A percentile compares a stretch with the other conserved stretches of the same genome.
These are phyloP conservation scores for Paratilapia polleni DNA, from an alignment of 2,113 vertebrate species.

Conservation along the genomic window DNA sequence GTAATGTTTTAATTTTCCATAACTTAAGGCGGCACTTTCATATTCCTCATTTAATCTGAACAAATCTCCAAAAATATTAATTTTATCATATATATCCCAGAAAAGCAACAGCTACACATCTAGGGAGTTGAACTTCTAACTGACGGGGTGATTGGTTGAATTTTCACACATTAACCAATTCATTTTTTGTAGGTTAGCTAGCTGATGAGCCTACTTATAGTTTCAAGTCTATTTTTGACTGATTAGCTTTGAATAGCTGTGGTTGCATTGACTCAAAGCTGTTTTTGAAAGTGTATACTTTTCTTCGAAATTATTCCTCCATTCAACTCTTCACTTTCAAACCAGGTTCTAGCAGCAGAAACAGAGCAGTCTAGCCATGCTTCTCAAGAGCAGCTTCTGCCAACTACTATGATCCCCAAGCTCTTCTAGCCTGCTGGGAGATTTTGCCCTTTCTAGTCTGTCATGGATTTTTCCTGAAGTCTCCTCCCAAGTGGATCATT, in stretches of 20 bases:
- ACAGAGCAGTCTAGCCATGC: background rate
- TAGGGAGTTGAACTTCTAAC: too few relatives aligned
- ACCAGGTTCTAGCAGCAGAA: background rate
- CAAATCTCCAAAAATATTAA: background rate
- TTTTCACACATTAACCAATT: background rate
- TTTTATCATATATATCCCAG: background rate
- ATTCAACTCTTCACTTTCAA: background rate
- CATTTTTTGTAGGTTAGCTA: background rate
- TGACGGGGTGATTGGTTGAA: background rate
- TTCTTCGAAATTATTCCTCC: background rate
- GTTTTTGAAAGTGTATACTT: background rate
- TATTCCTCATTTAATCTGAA: background rate
- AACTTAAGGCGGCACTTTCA: background rate
- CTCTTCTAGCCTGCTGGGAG: background rate
- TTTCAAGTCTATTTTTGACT: background rate
- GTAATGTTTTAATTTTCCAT: background rate
- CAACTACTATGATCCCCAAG: background rate
- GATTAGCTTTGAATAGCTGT: background rate
- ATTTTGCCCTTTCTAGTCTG: constrained; percentile 8
- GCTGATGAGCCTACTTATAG: background rate
- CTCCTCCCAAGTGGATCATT: background rate
- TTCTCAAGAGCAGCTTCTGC: background rate
- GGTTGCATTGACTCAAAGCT: too few relatives aligned
- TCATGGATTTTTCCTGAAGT: constrained; percentile 20
- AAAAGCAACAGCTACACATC: background rate